Base-by-base conservation (phyloP, 1,140 invertebrate genomes). In the Oryctes rhinoceros region DNA sequence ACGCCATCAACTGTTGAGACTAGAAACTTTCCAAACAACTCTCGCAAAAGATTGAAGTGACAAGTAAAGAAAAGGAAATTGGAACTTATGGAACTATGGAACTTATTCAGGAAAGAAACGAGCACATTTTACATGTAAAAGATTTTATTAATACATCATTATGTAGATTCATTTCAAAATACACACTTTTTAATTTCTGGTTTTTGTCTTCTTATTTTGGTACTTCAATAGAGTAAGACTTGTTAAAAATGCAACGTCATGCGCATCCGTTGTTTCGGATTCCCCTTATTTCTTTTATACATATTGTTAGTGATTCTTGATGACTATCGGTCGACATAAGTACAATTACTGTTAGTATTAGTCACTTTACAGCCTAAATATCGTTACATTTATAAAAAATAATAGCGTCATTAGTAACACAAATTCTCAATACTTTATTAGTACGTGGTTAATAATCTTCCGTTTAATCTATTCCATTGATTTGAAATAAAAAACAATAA, bases 141-240 rank as follows among this genome's bases (percentile, higher is more conserved):
- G 65, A 15, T 71, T 71, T 71, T 71, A 71, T 71, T 71, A 71
- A 67, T 71, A 71, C 65, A 71, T 37, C 20, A 71, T 71, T 71
- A 71, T 71, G 24, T 71, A 71, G 65, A 71, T 71, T 35, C 35
- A 71, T 71, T 71, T 71, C 65, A 71, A 71, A 71, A 71, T 71
- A 71, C 65, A 71, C 65, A 71, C 65, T 71, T 71, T 24, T 35
- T 71, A 6, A 59, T 59, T n/a, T 59, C 15, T 30, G 24, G 24
- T 30, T 30, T 18, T 59, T 59, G 5, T 62, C 13, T 62, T 18
- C 15, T 71, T 71, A 30, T 71, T 71, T 62, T 71, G 65, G 35
- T 71, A 71, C 65, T 71, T 71, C 24, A 35, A 35, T 37, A 71
- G 13, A 71, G 24, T 71, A 67, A 67, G 65, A 67, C 65, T 35